Base-by-base conservation (phyloP, 2,113 vertebrate genomes). In the Peromyscus leucopus region DNA sequence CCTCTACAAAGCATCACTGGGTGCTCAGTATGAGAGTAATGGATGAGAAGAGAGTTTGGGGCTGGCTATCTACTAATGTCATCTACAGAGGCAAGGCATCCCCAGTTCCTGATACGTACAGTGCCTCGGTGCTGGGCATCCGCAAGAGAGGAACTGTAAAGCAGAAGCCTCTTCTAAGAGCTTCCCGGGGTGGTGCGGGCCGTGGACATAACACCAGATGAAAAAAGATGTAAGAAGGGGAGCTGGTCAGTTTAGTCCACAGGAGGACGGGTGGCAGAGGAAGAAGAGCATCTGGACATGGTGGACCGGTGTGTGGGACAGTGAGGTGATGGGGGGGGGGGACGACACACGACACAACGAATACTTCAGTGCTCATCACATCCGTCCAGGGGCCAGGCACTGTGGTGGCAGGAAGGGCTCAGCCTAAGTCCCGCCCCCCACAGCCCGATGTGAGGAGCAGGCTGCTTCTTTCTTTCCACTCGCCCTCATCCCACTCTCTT, bases 81-180 rank as follows among this genome's bases (percentile, higher is more conserved):
- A 4, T 33, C 65, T 22, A 83, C n/a, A 59, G 42, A 90, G 75
- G 75, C 21, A 11, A 33, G 48, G 33, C 6, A 3, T 7, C 3
- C 4, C 36, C 5, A 22, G 31, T 67, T 31, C 57, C 15, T 33
- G 46, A 24, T 7, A 39, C 10, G 17, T 10, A 12, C 31, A 48
- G 51, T 0, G 0, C 61, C 59, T 82, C 7, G 9, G 55, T 1
- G 69, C 61, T 42, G 39, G 67, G 36, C 21, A 59, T 5, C 8
- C 24, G 5, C 76, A 9, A 0, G 17, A 2, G 22, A 69, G 24
- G 4, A 1, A 0, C 42, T 21, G 80, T 16, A 67, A 85, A 74
- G 93, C 59, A 90, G 13, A 39, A 0, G 17, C 8, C 65, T 85
- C 90, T 65, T 28, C 36, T 61, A 71, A 42, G 79, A 74, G 26